Evolutionary conservation across 2,797 vertebrate species (phyloP), one percentile per base, ranked within the genome.

Genomic region (Pseudochaenichthys georgianus): DNA sequence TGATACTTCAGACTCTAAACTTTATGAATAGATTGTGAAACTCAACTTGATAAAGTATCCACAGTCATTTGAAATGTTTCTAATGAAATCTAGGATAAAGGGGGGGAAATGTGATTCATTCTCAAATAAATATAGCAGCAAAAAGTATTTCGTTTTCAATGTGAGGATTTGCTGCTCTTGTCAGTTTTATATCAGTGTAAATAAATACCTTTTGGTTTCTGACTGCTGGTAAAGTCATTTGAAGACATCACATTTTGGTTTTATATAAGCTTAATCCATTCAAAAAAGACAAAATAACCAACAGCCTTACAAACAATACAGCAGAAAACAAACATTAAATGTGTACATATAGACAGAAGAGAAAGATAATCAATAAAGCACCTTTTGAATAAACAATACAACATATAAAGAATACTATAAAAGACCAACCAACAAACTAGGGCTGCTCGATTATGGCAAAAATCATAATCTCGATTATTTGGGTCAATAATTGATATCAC

Each of bases 181-280:
- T 57, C n/a, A 21, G 31, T 10, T 63, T 17, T 16, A 64, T 5
- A 16, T 50, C 5, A 6, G 6, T 38, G 34, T 38, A 38, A 38
- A 38, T 38, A 7, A 38, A 38, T 38, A 50, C 19, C 19, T 51
- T 42, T 54, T 62, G 9, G 11, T 70, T 45, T 38, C n/a, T 0
- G n/a, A 31, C 3, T 41, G 34, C 50, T 43, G 8, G 12, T 57
- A 2, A 45, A 31, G 3, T 28, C n/a, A 43, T 43, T 28, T 59
- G 5, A 21, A 52, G 4, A 42, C 10, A 11, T 38, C 4, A 19
- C 9, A 0, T 48, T 28, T 16, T 0, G 0, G 0, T 19, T 19
- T 59, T 42, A 42, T 45, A 21, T 51, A 45, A 7, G 2, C 62
- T 50, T 34, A 21, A 48, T 46, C 34, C 34, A 43, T 28, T 23